Evolutionary conservation across 2,888 invertebrate genomes (phyloP).

Genomic region (Sclerodermus sp.): DNA sequence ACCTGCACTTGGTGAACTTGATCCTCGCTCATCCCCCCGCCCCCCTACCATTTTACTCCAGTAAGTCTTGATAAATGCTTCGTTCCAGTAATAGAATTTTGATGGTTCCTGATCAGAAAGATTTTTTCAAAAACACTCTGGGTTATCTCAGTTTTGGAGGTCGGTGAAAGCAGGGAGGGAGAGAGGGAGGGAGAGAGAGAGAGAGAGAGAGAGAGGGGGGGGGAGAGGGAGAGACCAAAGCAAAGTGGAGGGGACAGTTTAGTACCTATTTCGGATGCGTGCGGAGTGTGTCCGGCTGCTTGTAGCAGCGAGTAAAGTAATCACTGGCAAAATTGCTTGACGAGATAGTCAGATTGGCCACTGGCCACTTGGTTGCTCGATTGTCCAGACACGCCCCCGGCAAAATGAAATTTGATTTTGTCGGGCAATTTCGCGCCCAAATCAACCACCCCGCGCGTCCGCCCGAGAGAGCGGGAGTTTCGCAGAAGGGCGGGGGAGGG

Average conservation of each 20-base stretch:
- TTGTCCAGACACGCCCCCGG: constrained; percentile 57
- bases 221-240: background rate
- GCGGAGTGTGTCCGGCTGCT: background rate
- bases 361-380: constrained; percentile 54
- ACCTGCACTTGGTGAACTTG: no score
- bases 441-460: constrained; percentile 40
- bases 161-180: no score
- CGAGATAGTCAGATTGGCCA: constrained; percentile 52
- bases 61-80: no score
- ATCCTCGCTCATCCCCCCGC: no score
- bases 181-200: no score
- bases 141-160: no score
- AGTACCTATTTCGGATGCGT: no score
- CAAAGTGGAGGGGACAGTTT: background rate
- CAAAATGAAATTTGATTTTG: constrained; percentile 58
- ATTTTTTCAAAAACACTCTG: no score
- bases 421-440: constrained; percentile 56
- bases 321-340: constrained; percentile 54
- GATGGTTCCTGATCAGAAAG: no score
- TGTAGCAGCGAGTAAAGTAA: constrained; percentile 45
- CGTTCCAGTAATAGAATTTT: no score
- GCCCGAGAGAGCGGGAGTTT: background rate
- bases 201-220: background rate
- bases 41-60: no score
- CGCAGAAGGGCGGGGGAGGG: background rate